These are phyloP conservation scores for Drosophila micromelanica DNA, from an alignment of 1,140 invertebrate genomes.

Conservation along the genomic window DNA sequence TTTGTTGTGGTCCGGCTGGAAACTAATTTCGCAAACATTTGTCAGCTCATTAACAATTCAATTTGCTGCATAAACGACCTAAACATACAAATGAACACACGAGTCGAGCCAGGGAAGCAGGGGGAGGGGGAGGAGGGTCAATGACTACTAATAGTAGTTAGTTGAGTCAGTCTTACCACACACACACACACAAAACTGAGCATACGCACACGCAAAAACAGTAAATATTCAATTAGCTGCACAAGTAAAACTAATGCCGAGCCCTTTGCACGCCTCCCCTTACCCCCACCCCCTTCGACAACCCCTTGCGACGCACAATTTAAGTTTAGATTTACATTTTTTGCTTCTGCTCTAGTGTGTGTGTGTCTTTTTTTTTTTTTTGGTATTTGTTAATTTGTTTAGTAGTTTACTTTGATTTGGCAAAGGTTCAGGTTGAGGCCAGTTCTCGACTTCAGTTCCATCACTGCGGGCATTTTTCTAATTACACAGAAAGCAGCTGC, in stretches of 20 bases:
- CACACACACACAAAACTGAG: background rate
- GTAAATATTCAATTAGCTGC: slow-evolving; percentile 79
- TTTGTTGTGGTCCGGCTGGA: slow-evolving; percentile 13
- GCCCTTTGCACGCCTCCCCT: slow-evolving; percentile 56
- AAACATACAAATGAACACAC: slow-evolving; percentile 61
- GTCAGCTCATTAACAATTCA: slow-evolving; percentile 81
- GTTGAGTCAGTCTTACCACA: slow-evolving; percentile 33
- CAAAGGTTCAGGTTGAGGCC: slow-evolving; percentile 10
- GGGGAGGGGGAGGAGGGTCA: too few species aligned
- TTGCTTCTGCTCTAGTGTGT: background rate
- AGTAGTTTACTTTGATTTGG: slow-evolving; percentile 48
- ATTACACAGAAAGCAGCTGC: slow-evolving; percentile 56
- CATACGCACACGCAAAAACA: slow-evolving; percentile 45
- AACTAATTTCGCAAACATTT: slow-evolving; percentile 76
- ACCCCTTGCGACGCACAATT: background rate
- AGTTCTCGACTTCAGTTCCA: slow-evolving; percentile 8
- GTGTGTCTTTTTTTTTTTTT: background rate
- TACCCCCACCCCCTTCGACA: too few species aligned
- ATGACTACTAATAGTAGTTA: slow-evolving; percentile 34
- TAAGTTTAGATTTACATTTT: slow-evolving; percentile 9
- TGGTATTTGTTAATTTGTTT: slow-evolving; percentile 28
- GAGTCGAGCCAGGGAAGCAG: background rate
- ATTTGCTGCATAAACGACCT: slow-evolving; percentile 80
- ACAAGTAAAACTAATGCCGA: slow-evolving; percentile 54
- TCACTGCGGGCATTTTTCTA: slow-evolving; percentile 76